These are phyloP conservation scores for Linepithema humile DNA, from an alignment of 1,140 invertebrate genomes.

Conservation along the genomic window DNA sequence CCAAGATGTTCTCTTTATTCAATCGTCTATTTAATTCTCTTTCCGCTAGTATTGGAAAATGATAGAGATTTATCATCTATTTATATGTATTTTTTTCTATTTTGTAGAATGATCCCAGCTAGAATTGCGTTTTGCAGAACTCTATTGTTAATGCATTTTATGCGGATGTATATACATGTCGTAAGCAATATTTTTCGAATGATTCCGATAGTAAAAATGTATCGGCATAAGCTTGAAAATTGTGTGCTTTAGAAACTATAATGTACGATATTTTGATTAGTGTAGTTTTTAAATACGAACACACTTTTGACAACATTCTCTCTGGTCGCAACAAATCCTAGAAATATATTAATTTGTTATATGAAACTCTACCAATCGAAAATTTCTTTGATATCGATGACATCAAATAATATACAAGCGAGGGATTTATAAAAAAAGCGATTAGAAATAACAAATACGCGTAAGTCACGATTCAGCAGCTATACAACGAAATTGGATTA, in stretches of 20 bases:
- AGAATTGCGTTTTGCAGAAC: not conserved
- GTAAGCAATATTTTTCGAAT: not conserved
- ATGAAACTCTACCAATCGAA: not conserved
- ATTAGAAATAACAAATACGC: too few relatives aligned
- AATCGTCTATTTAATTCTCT: not conserved
- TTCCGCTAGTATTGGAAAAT: not conserved
- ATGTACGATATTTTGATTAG: not conserved
- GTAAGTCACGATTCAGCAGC: too few relatives aligned
- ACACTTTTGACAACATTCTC: not conserved
- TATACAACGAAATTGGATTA: not conserved
- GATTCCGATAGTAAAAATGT: not conserved
- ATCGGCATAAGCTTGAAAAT: not conserved
- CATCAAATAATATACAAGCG: not conserved
- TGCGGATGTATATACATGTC: not conserved
- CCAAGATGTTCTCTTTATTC: not conserved
- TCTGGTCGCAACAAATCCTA: not conserved
- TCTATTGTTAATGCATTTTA: not conserved
- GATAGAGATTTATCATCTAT: constrained; percentile 37
- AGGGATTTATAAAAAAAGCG: not conserved
- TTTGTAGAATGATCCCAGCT: not conserved
- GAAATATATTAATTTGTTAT: not conserved
- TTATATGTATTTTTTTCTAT: too few relatives aligned
- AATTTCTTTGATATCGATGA: not conserved
- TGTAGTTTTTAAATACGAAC: not conserved
- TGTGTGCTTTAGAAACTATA: not conserved